Base-by-base conservation (phyloP, 2,113 vertebrate genomes). In the Mionectes macconnelli region DNA sequence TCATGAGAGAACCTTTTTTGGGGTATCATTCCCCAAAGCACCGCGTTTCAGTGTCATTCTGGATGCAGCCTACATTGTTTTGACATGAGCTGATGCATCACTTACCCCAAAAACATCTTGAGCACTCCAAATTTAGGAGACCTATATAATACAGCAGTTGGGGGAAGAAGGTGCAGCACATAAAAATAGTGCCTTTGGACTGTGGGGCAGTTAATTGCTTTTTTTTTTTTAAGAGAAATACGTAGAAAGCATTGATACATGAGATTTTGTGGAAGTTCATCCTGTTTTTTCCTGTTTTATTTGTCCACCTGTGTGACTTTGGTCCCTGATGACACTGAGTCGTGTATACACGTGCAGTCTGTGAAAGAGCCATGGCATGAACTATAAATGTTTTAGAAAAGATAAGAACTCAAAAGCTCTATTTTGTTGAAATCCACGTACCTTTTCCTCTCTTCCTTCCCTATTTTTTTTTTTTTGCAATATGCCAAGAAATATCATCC, bases 61-160 rank as follows among this genome's bases (percentile, higher is more conserved):
- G 22, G 10, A 28, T 28, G 42, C 69, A 91, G 77, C 93, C 88
- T 93, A 75, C 68, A 3, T 90, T 89, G 68, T 90, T 92, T 87
- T 80, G 80, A 81, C 70, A 52, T 69, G 62, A 76, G 39, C 49
- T 75, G 81, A 21, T 91, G 84, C 74, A 90, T 84, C 59, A 9
- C 64, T 90, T 85, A 89, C 53, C 90, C 76, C 84, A 75, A 80
- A 92, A 94, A 50, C 6, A 18, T 73, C 89, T 91, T 28, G 42
- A 95, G 79, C 59, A 19, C 79, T 77, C 83, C 83, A 68, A 28
- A 94, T 95, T 96, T 90, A 86, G 94, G 85, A 96, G 79, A 78
- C 52, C 85, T 93, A 17, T 42, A 47, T 80, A 89, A 74, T 63
- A 55, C 4, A 63, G 49, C 37, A n/a, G 47, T 14, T 69, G 33